phyloP scores from a whole-genome alignment of 2,113 vertebrate genomes.

The Merops nubicus region DNA sequence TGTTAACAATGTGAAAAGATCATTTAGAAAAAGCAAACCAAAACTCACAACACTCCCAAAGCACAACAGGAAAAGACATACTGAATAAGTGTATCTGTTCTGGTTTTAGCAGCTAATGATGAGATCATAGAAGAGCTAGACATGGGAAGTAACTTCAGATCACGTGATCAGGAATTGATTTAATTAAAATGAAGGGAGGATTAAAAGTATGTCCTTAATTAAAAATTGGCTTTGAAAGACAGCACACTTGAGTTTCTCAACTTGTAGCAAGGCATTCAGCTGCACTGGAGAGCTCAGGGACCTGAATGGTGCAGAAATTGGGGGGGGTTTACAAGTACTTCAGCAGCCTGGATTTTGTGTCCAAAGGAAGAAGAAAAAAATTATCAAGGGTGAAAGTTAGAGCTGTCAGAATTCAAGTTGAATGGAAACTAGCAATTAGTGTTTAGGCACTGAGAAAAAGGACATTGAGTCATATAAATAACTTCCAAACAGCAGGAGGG shows the following conservation, averaged over 20 bases:
- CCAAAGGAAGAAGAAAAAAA: neutral
- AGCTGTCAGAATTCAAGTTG: neutral
- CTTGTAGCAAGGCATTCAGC: neutral
- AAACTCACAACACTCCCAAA: too few species aligned
- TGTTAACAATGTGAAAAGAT: neutral
- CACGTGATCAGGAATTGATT: neutral
- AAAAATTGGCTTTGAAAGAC: neutral
- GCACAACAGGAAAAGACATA: neutral
- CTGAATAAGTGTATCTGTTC: neutral
- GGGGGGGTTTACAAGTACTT: neutral
- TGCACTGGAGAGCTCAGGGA: neutral
- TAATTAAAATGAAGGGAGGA: neutral
- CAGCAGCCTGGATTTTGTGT: neutral
- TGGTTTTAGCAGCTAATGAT: neutral
- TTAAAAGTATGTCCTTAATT: constrained; percentile 1
- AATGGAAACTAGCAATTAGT: neutral
- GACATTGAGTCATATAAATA: neutral
- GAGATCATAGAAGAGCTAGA: neutral
- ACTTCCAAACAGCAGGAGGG: neutral
- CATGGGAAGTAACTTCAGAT: neutral
- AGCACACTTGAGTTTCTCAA: neutral
- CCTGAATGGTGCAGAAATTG: neutral
- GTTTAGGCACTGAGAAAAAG: neutral
- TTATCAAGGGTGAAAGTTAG: neutral
- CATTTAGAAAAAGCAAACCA: neutral